phyloP scores from a whole-genome alignment of 2,797 vertebrate genomes.

The Melanogrammus aeglefinus region DNA sequence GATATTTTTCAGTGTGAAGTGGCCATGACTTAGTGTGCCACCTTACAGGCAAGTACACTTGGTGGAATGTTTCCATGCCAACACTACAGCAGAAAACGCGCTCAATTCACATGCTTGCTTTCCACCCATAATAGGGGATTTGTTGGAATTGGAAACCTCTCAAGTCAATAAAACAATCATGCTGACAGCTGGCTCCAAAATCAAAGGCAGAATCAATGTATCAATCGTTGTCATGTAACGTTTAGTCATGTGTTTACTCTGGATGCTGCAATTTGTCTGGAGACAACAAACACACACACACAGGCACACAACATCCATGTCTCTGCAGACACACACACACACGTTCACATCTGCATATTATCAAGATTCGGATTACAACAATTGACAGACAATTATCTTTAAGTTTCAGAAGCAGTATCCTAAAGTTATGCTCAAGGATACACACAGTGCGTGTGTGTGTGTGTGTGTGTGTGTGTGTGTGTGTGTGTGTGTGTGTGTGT shows the following conservation, averaged over 20 bases:
- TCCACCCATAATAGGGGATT: background rate
- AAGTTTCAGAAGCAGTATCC: background rate
- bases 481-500: no score
- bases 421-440: background rate
- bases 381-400: background rate
- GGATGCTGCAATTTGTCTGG: background rate
- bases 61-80: conserved; percentile 71
- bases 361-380: background rate
- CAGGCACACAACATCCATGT: background rate
- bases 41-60: conserved; percentile 50
- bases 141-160: background rate
- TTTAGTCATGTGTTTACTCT: background rate
- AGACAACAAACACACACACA: background rate
- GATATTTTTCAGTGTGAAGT: background rate
- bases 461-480: no score
- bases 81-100: conserved; percentile 51
- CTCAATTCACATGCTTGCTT: conserved; percentile 33
- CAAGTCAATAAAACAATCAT: background rate
- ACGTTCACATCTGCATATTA: background rate
- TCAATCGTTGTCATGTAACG: background rate
- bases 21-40: background rate
- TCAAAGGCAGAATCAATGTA: background rate
- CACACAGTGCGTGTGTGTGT: no score
- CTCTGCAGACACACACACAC: no score
- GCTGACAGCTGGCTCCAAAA: background rate